These are phyloP conservation scores for Oreotrochilus melanogaster DNA, from an alignment of 2,113 vertebrate species.

Conservation along the genomic window DNA sequence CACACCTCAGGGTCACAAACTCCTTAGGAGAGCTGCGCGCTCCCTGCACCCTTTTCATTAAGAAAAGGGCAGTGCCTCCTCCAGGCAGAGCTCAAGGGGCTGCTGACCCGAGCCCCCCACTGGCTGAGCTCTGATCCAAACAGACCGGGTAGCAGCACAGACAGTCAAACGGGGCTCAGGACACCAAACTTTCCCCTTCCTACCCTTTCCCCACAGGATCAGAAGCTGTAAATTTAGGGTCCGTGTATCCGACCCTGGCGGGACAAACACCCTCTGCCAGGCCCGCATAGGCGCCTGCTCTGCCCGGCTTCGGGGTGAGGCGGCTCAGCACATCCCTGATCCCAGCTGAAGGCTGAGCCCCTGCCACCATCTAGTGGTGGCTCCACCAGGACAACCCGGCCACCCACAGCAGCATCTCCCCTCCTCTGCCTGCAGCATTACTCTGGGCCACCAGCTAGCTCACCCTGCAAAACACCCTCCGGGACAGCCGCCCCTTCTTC, in stretches of 20 bases:
- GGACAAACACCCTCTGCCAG: too few species aligned
- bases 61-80: neutral
- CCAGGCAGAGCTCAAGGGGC: neutral
- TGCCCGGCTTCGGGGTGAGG: neutral
- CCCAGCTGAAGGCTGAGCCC: neutral
- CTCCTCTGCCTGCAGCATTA: too few species aligned
- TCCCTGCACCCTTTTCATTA: too few species aligned
- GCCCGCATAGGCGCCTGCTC: accelerated
- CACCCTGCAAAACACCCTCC: accelerated
- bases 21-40: neutral
- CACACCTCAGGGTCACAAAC: neutral
- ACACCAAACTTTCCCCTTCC: neutral
- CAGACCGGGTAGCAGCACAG: neutral
- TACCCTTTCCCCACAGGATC: neutral
- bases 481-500: neutral
- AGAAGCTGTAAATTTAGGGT: neutral
- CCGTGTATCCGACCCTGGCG: too few species aligned
- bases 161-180: neutral
- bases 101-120: neutral
- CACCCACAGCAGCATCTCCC: neutral
- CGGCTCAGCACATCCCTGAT: neutral
- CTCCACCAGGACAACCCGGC: neutral
- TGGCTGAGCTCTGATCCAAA: neutral
- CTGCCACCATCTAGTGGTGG: neutral
- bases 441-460: neutral